phyloP scores from a whole-genome alignment of 2,797 vertebrate genomes.

The Odontamblyopus lacepedii region DNA sequence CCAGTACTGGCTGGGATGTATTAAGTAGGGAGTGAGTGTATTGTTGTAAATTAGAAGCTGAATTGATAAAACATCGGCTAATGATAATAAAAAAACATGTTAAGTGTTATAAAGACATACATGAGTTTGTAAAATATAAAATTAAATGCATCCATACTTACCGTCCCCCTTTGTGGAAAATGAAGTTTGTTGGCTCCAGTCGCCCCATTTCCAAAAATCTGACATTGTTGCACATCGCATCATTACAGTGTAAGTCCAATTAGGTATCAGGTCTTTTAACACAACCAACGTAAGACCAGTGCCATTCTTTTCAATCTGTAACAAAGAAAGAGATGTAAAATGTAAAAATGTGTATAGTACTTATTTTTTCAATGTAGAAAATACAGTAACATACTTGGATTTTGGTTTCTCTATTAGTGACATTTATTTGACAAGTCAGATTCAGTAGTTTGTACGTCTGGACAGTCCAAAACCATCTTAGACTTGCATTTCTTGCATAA shows the following conservation, averaged over 20 bases:
- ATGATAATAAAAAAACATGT: background rate
- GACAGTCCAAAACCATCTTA: conserved; percentile 60
- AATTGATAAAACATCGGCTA: background rate
- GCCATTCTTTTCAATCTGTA: conserved; percentile 37
- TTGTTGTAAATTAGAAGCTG: background rate
- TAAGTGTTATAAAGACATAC: background rate
- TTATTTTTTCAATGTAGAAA: background rate
- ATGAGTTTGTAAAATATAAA: background rate
- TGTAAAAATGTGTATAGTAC: background rate
- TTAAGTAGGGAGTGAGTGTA: background rate
- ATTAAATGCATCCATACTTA: conserved; percentile 37
- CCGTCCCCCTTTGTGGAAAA: conserved; percentile 66
- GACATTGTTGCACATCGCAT: conserved; percentile 57
- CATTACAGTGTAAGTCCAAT: conserved; percentile 22
- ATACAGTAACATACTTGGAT: conserved; percentile 47
- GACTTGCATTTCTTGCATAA: conserved; percentile 45
- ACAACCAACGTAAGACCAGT: conserved; percentile 24
- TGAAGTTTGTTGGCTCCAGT: conserved; percentile 47
- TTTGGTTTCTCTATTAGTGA: background rate
- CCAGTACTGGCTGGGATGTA: background rate
- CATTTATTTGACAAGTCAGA: conserved; percentile 58
- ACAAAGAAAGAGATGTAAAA: background rate
- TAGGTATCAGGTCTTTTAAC: conserved; percentile 57
- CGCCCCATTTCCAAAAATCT: conserved; percentile 71
- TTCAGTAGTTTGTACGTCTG: conserved; percentile 27